A percentile compares a stretch with the other conserved stretches of the same genome.
These are phyloP conservation scores for Climacteris rufus DNA, from an alignment of 2,113 vertebrate genomes.

Conservation along the genomic window DNA sequence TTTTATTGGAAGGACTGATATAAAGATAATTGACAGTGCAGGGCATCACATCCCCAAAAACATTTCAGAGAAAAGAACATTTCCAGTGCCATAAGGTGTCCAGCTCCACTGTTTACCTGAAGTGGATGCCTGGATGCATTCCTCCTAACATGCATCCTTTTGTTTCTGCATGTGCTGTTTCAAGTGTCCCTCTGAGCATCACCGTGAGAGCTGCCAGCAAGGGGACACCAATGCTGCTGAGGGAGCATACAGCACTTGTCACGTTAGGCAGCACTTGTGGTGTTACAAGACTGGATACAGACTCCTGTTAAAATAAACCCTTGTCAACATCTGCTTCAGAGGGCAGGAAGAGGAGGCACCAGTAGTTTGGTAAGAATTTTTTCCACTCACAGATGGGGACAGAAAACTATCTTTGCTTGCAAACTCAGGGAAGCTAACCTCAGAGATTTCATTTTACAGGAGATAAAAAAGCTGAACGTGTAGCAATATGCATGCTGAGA, in stretches of 20 bases:
- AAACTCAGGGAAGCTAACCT: neutral
- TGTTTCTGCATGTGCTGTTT: neutral
- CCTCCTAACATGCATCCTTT: neutral
- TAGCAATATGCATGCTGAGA: neutral
- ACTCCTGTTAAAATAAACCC: neutral
- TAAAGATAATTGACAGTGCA: neutral
- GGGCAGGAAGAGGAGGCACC: neutral
- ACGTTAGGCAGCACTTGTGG: neutral
- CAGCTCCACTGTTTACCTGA: neutral
- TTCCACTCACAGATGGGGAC: neutral
- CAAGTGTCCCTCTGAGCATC: neutral
- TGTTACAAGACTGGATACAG: neutral
- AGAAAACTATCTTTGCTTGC: neutral
- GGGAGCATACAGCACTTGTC: accelerated
- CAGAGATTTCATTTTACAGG: neutral
- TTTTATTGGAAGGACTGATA: neutral
- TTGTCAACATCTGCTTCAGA: neutral
- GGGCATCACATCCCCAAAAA: neutral
- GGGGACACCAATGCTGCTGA: neutral
- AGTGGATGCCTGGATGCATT: neutral
- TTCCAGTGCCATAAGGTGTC: neutral
- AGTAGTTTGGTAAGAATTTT: neutral
- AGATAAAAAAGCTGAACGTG: neutral
- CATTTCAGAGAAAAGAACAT: neutral
- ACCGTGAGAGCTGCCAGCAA: neutral